Evolutionary conservation across 2,888 invertebrate genomes (phyloP).

Genomic region (Litoditis marina): DNA sequence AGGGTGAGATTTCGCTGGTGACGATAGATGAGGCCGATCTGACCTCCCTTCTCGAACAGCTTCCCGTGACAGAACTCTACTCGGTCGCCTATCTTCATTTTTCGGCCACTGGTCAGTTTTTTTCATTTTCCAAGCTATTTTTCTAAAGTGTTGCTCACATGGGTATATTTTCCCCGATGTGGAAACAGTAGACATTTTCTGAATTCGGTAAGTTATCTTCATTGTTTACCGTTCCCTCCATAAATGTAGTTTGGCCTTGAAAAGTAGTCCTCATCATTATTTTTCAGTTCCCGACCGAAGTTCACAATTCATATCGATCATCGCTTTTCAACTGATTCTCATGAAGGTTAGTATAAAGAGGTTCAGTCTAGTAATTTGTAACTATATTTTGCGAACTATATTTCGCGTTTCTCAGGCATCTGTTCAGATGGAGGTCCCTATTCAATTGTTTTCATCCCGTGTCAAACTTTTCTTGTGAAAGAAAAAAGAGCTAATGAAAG

Average conservation of each 20-base stretch:
- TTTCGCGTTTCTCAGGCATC: no score
- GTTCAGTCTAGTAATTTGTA: no score
- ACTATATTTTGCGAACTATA: no score
- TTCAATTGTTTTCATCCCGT: neutral
- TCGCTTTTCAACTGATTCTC: constrained; percentile 49
- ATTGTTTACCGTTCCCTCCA: no score
- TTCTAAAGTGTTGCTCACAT: no score
- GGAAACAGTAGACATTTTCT: no score
- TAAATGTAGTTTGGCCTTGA: no score
- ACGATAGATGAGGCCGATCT: constrained; percentile 53
- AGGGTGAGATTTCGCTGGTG: constrained; percentile 41
- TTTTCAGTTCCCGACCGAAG: constrained; percentile 45
- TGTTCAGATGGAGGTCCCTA: no score
- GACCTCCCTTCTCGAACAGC: constrained; percentile 51
- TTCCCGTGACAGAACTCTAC: constrained; percentile 52
- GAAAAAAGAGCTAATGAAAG: constrained; percentile 15
- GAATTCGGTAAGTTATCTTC: no score
- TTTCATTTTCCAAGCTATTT: no score
- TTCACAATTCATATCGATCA: constrained; percentile 47
- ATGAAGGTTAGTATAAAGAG: constrained; percentile 48
- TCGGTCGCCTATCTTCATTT: constrained; percentile 48
- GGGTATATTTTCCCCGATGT: no score
- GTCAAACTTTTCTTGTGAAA: neutral
- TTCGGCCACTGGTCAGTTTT: constrained; percentile 36
- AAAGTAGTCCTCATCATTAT: no score